These are phyloP conservation scores for Regulus satrapa DNA, from an alignment of 2,113 vertebrate species.

Conservation along the genomic window DNA sequence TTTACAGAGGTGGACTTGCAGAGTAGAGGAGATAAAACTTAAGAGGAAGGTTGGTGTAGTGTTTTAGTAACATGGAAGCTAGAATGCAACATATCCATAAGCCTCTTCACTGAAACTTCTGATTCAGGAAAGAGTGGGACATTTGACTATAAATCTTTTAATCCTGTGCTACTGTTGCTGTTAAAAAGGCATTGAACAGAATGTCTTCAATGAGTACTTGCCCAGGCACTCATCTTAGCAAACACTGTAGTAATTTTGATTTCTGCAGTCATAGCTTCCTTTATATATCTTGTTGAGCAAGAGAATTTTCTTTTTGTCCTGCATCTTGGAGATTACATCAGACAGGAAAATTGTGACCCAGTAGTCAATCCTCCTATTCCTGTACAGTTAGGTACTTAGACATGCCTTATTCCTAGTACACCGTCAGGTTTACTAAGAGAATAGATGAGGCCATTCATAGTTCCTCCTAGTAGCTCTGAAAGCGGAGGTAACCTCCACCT, in stretches of 20 bases:
- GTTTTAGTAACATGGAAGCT: conserved; percentile 4
- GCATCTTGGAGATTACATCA: background rate
- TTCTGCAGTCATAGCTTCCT: background rate
- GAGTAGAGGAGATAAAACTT: background rate
- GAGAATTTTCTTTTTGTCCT: background rate
- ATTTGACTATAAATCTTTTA: background rate
- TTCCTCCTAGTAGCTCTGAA: background rate
- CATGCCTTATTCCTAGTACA: background rate
- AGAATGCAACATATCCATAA: background rate
- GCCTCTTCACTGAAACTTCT: background rate
- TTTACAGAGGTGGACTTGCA: conserved; percentile 12
- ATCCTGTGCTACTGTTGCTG: background rate
- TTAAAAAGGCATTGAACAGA: background rate
- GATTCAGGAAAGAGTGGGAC: background rate
- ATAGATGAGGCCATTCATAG: background rate
- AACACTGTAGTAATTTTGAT: background rate
- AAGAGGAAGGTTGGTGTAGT: background rate
- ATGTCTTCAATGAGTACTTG: background rate
- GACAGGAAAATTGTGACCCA: background rate
- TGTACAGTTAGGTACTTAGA: background rate
- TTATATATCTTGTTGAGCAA: background rate
- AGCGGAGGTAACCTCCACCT: background rate
- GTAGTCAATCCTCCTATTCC: background rate
- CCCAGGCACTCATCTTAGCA: background rate
- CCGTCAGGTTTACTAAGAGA: background rate